Conservation (phyloP, 2,888 invertebrate genomes). For the Escarpia spicata region DNA sequence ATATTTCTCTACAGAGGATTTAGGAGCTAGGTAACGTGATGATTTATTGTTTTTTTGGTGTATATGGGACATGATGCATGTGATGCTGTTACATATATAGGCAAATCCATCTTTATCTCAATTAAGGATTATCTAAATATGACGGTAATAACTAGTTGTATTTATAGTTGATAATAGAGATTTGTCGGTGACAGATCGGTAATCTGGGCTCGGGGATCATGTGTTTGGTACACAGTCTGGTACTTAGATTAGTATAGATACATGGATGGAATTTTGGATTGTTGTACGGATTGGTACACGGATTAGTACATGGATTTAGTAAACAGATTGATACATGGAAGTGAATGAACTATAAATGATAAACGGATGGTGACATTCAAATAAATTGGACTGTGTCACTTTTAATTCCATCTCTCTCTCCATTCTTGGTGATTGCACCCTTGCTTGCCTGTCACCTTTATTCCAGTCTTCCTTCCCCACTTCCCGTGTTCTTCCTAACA, state of each 20-base stretch:
- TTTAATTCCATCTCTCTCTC: background rate
- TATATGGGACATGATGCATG: background rate
- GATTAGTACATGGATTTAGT: too few species aligned
- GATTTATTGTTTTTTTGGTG: background rate
- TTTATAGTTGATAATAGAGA: background rate
- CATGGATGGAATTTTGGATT: too few species aligned
- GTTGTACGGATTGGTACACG: too few species aligned
- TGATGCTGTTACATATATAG: background rate
- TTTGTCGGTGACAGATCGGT: background rate
- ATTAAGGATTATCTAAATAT: conserved; percentile 3
- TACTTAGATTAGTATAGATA: too few species aligned
- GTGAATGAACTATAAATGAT: too few species aligned
- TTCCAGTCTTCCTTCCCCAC: background rate
- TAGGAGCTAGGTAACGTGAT: background rate
- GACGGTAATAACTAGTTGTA: background rate
- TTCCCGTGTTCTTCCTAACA: background rate
- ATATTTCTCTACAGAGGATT: background rate
- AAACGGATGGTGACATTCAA: background rate
- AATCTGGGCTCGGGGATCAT: background rate
- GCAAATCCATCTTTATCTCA: background rate
- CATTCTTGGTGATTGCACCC: background rate
- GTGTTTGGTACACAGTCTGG: background rate
- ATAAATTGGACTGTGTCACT: background rate
- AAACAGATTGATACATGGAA: too few species aligned
- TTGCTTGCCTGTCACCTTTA: background rate